Conservation (phyloP, 1,140 invertebrate species). For the Teleopsis dalmanni region DNA sequence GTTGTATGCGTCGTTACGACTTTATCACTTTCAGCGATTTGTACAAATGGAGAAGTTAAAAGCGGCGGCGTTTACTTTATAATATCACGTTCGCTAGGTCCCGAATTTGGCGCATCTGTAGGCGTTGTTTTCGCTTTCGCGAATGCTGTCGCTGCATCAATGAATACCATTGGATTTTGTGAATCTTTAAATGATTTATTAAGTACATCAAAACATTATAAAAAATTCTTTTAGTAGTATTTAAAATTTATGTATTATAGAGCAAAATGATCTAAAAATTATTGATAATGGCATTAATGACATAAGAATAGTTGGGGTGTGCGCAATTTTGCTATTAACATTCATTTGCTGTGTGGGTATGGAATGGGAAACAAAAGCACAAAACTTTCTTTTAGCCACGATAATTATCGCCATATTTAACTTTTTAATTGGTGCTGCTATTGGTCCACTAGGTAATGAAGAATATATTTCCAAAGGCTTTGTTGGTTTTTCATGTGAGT, state of each 20-base stretch:
- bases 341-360: conserved; percentile 83
- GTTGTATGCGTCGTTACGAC: conserved; percentile 90
- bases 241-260: conserved; percentile 1
- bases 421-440: conserved; percentile 78
- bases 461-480: conserved; percentile 69
- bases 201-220: conserved; percentile 22
- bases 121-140: conserved; percentile 96
- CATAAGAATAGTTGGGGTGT: conserved; percentile 65
- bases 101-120: conserved; percentile 95
- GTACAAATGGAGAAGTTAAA: conserved; percentile 97
- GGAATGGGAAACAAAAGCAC: conserved; percentile 80
- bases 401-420: conserved; percentile 84
- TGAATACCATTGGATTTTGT: conserved; percentile 98
- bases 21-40: conserved; percentile 92
- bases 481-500: conserved; percentile 72
- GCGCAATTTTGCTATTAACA: conserved; percentile 70
- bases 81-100: conserved; percentile 91
- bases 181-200: conserved; percentile 80
- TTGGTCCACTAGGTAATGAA: conserved; percentile 60
- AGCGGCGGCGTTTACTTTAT: conserved; percentile 97
- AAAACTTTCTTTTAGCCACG: conserved; percentile 82
- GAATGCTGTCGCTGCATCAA: conserved; percentile 91
- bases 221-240: not conserved
- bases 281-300: conserved; percentile 71
- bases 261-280: conserved; percentile 55